Base-by-base conservation (phyloP, 2,113 vertebrate genomes). In the Pteruthius melanotis region DNA sequence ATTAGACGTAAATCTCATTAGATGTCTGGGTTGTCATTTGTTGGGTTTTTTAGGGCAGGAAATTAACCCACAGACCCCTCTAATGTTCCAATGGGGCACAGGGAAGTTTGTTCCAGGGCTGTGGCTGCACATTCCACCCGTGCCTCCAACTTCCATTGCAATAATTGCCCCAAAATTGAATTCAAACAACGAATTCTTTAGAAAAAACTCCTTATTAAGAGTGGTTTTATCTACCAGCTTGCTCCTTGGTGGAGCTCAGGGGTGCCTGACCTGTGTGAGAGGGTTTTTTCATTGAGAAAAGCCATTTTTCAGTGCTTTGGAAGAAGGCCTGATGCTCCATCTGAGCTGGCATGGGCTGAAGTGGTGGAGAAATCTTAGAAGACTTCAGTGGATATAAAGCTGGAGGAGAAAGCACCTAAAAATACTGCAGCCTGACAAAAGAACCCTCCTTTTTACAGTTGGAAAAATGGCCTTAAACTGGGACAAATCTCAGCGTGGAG, bases 401-500 rank as follows among this genome's bases (percentile, higher is more conserved):
- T 79, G 44, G 63, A 83, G 81, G 80, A 92, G 85, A 89, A 81
- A 94, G 21, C 6, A 3, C 71, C 15, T 81, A 90, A 95, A 98
- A 97, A 96, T 85, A 80, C 70, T 79, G 60, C 44, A 65, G 54
- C 13, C 75, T 53, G 39, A 96, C 80, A 97, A 95, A 97, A 40
- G 85, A 90, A 90, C 40, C 80, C 24, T 40, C 35, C 84, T 88
- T 72, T 83, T 83, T 86, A 39, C 22, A 39, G 82, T 9, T 93
- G 94, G 89, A 87, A 84, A 96, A 90, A 30, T 13, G 61, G 85
- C 60, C 31, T 78, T 50, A 93, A 97, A 97, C 23, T 31, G 78
- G 97, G 94, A 26, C 96, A 94, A 74, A 93, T 96, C 96, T 94
- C 97, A 98, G 96, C 93, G 61, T 16, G 95, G 49, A 56, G 61